Percentiles rank a stretch among this genome's conserved stretches.
Evolutionary conservation across 2,888 invertebrate species (phyloP).

Genomic region (Pyrgus malvae): DNA sequence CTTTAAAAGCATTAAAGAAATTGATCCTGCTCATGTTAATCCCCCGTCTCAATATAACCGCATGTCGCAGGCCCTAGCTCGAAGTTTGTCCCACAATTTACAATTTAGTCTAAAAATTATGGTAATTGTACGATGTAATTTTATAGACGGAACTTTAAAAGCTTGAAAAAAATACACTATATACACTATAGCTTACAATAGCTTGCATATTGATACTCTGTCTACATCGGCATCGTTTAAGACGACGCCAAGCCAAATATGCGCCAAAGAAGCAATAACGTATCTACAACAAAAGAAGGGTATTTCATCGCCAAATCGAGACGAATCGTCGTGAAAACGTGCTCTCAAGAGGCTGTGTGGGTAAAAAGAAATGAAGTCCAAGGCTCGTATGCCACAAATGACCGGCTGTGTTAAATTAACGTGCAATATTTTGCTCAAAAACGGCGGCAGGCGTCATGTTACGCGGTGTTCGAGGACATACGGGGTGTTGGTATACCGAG

Average conservation of each 20-base stretch:
- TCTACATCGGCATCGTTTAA: neutral
- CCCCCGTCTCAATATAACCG: no score
- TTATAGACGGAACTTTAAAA: no score
- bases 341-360: constrained; percentile 40
- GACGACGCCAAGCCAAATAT: neutral
- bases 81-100: no score
- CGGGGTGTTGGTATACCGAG: constrained; percentile 38
- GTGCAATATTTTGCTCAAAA: constrained; percentile 79
- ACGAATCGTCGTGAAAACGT: constrained; percentile 49
- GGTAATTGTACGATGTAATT: no score
- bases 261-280: constrained; percentile 5
- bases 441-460: constrained; percentile 75
- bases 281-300: constrained; percentile 27
- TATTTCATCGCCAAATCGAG: constrained; percentile 48
- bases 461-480: constrained; percentile 60
- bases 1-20: no score
- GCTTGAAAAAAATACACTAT: no score
- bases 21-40: no score
- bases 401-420: constrained; percentile 77
- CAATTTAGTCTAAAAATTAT: no score
- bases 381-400: constrained; percentile 61
- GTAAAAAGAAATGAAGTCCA: constrained; percentile 43
- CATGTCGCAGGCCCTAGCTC: no score
- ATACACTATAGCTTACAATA: no score
- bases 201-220: no score